Percentiles rank a stretch among this genome's conserved stretches.
These are phyloP conservation scores for Archivesica marissinica DNA, from an alignment of 1,140 invertebrate species.

Conservation along the genomic window DNA sequence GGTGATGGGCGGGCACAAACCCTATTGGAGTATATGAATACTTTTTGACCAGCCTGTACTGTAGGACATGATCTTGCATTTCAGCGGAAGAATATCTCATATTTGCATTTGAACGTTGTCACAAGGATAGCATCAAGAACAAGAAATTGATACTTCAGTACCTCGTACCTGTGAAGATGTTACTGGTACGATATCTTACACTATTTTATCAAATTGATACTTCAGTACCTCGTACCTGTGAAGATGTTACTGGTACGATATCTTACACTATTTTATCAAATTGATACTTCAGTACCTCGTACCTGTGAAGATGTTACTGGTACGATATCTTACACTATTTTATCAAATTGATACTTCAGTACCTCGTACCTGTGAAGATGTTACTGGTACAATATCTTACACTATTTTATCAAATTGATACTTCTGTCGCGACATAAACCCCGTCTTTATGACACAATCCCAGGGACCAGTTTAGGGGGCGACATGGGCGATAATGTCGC, in stretches of 20 bases:
- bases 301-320: constrained; percentile 97
- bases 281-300: constrained; percentile 98
- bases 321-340: no score
- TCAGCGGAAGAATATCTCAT: constrained; percentile 95
- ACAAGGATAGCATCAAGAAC: constrained; percentile 92
- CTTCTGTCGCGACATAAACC: no score
- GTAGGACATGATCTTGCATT: no score
- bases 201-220: constrained; percentile 94
- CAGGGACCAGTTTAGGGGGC: no score
- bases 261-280: no score
- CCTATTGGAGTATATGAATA: no score
- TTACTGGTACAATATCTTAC: constrained; percentile 88
- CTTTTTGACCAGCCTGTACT: no score
- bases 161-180: constrained; percentile 98
- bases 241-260: constrained; percentile 93
- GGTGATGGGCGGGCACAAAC: no score
- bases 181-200: constrained; percentile 88
- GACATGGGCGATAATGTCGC: no score
- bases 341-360: constrained; percentile 96
- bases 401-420: no score
- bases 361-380: constrained; percentile 99
- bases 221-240: constrained; percentile 98
- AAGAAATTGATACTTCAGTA: constrained; percentile 98
- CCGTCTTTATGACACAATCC: no score
- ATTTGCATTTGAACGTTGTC: constrained; percentile 96